phyloP scores from a whole-genome alignment of 2,888 invertebrate genomes.

The Drosophila pseudotakahashii region DNA sequence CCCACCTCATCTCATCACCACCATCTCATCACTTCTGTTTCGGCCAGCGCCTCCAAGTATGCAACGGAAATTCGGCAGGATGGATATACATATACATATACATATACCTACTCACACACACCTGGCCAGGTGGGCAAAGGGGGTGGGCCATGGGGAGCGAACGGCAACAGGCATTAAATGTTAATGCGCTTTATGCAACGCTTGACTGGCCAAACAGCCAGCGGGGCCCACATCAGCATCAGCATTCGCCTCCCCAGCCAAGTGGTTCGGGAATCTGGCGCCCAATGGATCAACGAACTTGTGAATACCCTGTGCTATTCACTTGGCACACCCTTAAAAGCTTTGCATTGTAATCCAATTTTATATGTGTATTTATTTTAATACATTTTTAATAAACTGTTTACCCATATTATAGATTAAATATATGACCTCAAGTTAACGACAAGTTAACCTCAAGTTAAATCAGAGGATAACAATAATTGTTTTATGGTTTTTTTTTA shows the following conservation, averaged over 20 bases:
- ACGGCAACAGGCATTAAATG: conserved; percentile 52
- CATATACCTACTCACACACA: too few species aligned
- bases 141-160: too few species aligned
- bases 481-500: too few species aligned
- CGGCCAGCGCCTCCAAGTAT: conserved; percentile 30
- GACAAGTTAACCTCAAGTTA: too few species aligned
- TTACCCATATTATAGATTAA: too few species aligned
- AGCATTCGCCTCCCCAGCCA: background rate
- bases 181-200: conserved; percentile 58
- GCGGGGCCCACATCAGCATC: conserved; percentile 20
- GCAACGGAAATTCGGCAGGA: conserved; percentile 49
- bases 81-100: too few species aligned
- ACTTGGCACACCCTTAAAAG: too few species aligned
- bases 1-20: background rate
- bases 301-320: background rate
- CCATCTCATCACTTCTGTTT: background rate
- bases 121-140: conserved; percentile 1
- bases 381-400: too few species aligned
- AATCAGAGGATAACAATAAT: too few species aligned
- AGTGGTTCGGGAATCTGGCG: background rate
- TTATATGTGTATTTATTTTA: too few species aligned
- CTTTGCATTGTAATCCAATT: too few species aligned
- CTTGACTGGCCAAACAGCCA: conserved; percentile 45
- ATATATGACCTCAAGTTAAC: too few species aligned
- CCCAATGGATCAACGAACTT: background rate